A percentile compares a stretch with the other conserved stretches of the same genome.
Evolutionary conservation across 1,140 invertebrate genomes (phyloP).

Genomic region (Eufriesea mexicana): DNA sequence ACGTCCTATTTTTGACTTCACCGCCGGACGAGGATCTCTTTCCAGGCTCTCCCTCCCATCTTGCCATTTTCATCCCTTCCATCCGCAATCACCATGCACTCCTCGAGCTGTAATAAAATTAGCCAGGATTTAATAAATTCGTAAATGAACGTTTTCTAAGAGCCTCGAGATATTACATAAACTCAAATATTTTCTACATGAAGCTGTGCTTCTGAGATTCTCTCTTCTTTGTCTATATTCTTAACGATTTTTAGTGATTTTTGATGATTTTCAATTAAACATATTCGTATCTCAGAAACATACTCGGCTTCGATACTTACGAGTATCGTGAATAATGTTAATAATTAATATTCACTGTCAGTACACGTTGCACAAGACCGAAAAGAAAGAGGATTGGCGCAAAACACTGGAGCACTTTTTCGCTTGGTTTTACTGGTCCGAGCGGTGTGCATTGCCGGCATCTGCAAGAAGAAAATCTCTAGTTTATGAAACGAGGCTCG

Average conservation of each 20-base stretch:
- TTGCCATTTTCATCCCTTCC: constrained; percentile 27
- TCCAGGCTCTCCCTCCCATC: constrained; percentile 21
- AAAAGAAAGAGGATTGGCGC: background rate
- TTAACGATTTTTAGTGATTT: no score
- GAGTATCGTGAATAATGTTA: no score
- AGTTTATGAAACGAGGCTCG: background rate
- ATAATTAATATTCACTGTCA: background rate
- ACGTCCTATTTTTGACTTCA: constrained; percentile 72
- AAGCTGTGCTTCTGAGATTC: background rate
- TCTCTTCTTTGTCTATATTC: background rate
- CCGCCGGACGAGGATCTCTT: constrained; percentile 36
- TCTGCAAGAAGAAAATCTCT: constrained; percentile 45
- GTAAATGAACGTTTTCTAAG: no score
- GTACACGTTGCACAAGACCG: background rate
- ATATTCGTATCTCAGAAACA: background rate
- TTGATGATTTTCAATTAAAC: no score
- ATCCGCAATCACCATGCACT: constrained; percentile 5
- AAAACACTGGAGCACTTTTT: constrained; percentile 6
- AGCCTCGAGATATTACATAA: background rate
- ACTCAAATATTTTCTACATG: background rate
- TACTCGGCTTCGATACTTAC: background rate
- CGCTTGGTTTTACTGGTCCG: background rate
- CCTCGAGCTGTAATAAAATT: constrained; percentile 50
- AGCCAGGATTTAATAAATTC: constrained; percentile 23
- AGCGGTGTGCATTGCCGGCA: background rate